These are phyloP conservation scores for Cristatella mucedo DNA, from an alignment of 2,888 invertebrate species.

Conservation along the genomic window DNA sequence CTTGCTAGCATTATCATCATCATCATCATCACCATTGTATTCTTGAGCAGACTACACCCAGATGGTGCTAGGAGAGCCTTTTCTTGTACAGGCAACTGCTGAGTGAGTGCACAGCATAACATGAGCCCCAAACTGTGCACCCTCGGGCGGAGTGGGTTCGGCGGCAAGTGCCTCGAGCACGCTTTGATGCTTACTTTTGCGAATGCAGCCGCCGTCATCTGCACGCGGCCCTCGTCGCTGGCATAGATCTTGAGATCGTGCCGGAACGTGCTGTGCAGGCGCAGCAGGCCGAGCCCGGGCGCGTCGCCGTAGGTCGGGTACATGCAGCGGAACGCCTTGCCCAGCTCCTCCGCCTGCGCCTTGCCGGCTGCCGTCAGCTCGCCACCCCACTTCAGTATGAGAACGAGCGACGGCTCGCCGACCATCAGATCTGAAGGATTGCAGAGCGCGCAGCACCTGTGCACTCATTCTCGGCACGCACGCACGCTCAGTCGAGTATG, in stretches of 20 bases:
- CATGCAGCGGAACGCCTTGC: slow-evolving; percentile 95
- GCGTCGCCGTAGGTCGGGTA: slow-evolving; percentile 89
- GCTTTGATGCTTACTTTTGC: slow-evolving; percentile 50
- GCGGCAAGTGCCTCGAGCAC: background rate
- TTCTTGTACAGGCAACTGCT: no score
- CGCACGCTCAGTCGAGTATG: no score
- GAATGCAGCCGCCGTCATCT: slow-evolving; percentile 99
- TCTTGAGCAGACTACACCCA: background rate
- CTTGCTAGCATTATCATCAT: no score
- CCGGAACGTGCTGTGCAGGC: slow-evolving; percentile 91
- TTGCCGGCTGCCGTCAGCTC: slow-evolving; percentile 94
- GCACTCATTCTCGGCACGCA: no score
- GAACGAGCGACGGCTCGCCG: slow-evolving; percentile 80
- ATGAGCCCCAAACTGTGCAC: no score
- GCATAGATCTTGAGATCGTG: slow-evolving; percentile 99
- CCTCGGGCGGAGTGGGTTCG: background rate
- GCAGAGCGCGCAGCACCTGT: no score
- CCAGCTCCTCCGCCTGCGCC: slow-evolving; percentile 90
- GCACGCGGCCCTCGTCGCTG: slow-evolving; percentile 95
- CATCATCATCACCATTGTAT: background rate
- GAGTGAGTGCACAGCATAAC: no score
- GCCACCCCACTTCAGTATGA: slow-evolving; percentile 98
- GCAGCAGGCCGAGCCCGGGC: slow-evolving; percentile 80
- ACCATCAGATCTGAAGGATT: no score
- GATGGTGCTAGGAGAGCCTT: background rate